A percentile compares a stretch with the other conserved stretches of the same genome.
Conservation (phyloP, 2,113 vertebrate species). For the Dasyornis broadbenti region DNA sequence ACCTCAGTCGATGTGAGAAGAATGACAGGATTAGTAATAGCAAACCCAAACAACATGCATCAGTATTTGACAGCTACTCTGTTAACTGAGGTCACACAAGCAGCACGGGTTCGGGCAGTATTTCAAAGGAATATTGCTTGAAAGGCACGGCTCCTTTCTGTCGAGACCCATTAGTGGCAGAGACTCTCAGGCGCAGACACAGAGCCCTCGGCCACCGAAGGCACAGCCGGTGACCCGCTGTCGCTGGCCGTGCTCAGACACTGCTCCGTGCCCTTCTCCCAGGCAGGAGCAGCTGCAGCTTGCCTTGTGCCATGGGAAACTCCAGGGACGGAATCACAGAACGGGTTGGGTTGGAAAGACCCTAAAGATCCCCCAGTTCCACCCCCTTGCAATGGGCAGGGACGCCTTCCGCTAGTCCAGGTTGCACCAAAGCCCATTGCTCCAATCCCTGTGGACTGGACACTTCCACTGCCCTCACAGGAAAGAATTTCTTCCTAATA, state of each 20-base stretch:
- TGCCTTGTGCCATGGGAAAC: background rate
- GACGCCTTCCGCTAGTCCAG: background rate
- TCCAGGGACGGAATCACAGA: background rate
- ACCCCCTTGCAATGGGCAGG: fast-evolving
- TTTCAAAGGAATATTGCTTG: background rate
- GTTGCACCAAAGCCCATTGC: background rate
- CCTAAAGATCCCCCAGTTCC: background rate
- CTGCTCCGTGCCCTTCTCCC: background rate
- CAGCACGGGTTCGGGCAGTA: background rate
- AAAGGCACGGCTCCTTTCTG: background rate
- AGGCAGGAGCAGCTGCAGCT: background rate
- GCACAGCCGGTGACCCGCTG: fast-evolving
- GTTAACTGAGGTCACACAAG: background rate
- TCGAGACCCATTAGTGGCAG: background rate
- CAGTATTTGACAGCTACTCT: background rate
- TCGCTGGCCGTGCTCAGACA: fast-evolving
- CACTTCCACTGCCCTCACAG: background rate
- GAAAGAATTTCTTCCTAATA: background rate
- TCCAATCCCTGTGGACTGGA: fast-evolving
- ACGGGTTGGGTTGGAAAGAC: background rate
- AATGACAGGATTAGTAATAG: background rate
- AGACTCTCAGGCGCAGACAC: background rate
- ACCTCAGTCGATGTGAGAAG: background rate
- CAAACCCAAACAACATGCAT: background rate
- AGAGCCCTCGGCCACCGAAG: fast-evolving